phyloP scores from a whole-genome alignment of 1,140 invertebrate species.

The Pentalonia nigronervosa region DNA sequence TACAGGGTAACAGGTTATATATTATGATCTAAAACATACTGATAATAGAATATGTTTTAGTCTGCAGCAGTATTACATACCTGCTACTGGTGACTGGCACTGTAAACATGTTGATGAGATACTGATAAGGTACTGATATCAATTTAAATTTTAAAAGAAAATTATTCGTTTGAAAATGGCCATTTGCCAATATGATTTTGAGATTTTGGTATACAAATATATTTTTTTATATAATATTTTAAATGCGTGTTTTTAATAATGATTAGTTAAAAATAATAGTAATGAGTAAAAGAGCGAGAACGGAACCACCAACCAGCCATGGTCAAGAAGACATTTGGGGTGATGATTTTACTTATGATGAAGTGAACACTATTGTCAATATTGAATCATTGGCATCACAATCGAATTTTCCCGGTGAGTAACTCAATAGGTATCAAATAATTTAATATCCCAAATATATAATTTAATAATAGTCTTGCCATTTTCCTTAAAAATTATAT shows the following conservation, averaged over 20 bases:
- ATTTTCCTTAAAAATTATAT: background rate
- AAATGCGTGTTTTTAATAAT: background rate
- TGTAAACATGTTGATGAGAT: too few species aligned
- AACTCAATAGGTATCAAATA: background rate
- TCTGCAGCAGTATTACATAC: too few species aligned
- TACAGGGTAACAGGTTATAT: background rate
- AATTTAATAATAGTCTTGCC: background rate
- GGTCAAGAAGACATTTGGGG: constrained; percentile 50
- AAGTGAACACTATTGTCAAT: constrained; percentile 41
- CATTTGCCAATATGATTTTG: background rate
- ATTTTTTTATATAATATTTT: background rate
- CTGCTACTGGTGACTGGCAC: too few species aligned
- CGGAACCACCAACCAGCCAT: background rate
- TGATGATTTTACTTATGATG: constrained; percentile 47
- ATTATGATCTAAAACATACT: background rate
- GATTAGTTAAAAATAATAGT: background rate
- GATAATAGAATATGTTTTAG: too few species aligned
- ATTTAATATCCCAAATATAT: background rate
- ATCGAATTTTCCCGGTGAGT: constrained; percentile 18
- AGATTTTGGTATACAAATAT: background rate
- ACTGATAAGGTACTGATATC: too few species aligned
- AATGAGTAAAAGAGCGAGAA: constrained; percentile 54
- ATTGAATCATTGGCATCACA: constrained; percentile 44
- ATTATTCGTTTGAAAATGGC: background rate
- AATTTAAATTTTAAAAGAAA: too few species aligned